These are phyloP conservation scores for Gasteruption jaculator DNA, from an alignment of 2,888 invertebrate genomes.

Conservation along the genomic window DNA sequence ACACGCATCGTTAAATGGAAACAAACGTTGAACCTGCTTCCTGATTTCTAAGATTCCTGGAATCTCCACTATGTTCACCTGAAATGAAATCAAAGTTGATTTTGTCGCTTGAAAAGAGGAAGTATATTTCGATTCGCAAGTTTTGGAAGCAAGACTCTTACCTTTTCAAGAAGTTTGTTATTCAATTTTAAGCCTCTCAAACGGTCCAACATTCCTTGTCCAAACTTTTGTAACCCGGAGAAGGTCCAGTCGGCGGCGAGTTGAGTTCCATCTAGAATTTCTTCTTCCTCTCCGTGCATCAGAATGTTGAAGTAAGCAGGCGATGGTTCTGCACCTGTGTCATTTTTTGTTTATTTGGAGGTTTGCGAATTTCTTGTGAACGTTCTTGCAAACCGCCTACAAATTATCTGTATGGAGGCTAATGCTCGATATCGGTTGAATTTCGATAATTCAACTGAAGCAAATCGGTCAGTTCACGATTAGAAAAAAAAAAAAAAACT, in stretches of 20 bases:
- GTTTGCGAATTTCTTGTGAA: constrained; percentile 30
- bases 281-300: constrained; percentile 81
- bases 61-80: constrained; percentile 95
- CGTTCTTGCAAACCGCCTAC: constrained; percentile 35
- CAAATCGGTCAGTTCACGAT: too few relatives aligned
- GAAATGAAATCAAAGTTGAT: constrained; percentile 19
- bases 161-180: constrained; percentile 83
- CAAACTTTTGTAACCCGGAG: constrained; percentile 90
- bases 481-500: too few relatives aligned
- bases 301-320: constrained; percentile 90
- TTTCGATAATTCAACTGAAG: too few relatives aligned
- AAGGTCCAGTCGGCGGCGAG: constrained; percentile 94
- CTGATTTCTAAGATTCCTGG: constrained; percentile 92
- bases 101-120: constrained; percentile 5
- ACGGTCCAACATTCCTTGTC: constrained; percentile 86
- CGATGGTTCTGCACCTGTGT: constrained; percentile 85
- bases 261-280: constrained; percentile 86
- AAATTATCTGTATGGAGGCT: constrained; percentile 29
- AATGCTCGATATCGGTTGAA: too few relatives aligned
- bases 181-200: constrained; percentile 77
- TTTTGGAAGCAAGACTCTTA: constrained; percentile 47
- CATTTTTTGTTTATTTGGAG: constrained; percentile 31
- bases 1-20: constrained; percentile 93
- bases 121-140: neutral
- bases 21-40: constrained; percentile 87